Percentiles rank a stretch among this genome's conserved stretches.
phyloP scores from a whole-genome alignment of 2,797 vertebrate genomes.

The Limnodromus scolopaceus region DNA sequence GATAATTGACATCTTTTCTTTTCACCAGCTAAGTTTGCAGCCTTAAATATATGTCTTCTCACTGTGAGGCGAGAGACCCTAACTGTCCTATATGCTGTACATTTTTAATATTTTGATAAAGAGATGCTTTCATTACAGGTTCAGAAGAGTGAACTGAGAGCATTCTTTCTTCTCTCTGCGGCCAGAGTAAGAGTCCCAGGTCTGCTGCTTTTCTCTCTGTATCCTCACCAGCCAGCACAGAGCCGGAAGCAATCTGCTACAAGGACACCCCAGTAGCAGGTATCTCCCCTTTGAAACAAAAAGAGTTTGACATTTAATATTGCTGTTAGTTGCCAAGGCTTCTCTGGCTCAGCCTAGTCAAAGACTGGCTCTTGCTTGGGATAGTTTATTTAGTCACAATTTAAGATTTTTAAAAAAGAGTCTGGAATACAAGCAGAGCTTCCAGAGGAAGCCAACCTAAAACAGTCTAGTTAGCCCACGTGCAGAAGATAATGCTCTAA shows the following conservation, averaged over 20 bases:
- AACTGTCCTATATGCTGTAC: rapidly evolving
- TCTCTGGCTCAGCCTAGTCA: not conserved
- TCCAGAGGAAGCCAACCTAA: not conserved
- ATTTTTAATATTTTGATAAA: not conserved
- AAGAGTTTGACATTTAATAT: not conserved
- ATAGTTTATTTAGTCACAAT: not conserved
- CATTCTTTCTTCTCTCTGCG: not conserved
- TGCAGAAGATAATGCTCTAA: not conserved
- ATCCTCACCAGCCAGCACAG: not conserved
- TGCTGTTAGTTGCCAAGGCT: not conserved
- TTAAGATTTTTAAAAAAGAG: not conserved
- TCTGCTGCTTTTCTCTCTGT: not conserved
- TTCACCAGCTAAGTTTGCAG: not conserved
- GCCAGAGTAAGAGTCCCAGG: not conserved
- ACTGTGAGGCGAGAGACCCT: not conserved
- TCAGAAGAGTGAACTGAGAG: not conserved
- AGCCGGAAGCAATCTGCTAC: not conserved
- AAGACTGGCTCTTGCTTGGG: not conserved
- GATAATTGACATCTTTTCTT: not conserved
- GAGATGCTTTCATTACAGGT: not conserved
- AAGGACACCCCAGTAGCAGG: not conserved
- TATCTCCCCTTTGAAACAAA: not conserved
- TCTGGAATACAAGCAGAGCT: not conserved
- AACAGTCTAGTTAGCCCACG: not conserved
- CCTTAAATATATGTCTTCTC: not conserved